Evolutionary conservation across 2,113 vertebrate genomes (phyloP), one percentile per base, ranked within the genome.

Genomic region (Morphnarchus princeps): DNA sequence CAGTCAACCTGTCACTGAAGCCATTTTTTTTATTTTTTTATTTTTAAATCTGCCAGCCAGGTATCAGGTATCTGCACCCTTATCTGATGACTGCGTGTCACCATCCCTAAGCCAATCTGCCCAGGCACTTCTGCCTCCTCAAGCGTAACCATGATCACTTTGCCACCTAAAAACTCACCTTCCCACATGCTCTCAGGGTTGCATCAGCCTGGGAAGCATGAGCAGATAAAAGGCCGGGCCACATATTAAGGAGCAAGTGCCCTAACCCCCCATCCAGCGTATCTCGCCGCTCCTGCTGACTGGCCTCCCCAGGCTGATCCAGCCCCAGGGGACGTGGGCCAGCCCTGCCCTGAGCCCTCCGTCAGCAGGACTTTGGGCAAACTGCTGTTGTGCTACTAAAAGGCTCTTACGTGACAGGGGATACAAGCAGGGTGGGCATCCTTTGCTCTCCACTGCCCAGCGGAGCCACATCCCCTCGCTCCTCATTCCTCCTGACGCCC

Each of bases 341-440:
- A 83, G 59, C 42, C n/a, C 74, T 71, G 55, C 45, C 57, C 62
- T 3, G 36, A 49, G 34, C 17, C 67, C 66, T 54, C 34, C 3
- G 2, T 12, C 4, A 62, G 1, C 25, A 71, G 65, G 34, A 54
- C 50, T 45, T 3, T 1, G 45, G 59, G n/a, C 32, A 45, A 34
- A 21, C 28, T 45, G 32, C 50, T 71, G 17, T 7, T 66, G 49
- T 22, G 40, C 61, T 47, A 6, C 89, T 34, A 2, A 15, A 52
- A 76, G 69, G 19, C 7, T 92, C 59, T 13, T n/a, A 63, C 13
- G 11, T 11, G 1, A 14, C 6, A 2, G n/a, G 38, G 72, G 3
- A 20, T 31, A 36, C 3, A 1, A 72, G 78, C 28, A 78, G 52
- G 28, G 40, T 14, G 2, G 1, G 11, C 0, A 0, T 26, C 26